Evolutionary conservation across 1,140 invertebrate genomes (phyloP), one percentile per base, ranked within the genome.

Genomic region (Portunus trituberculatus): DNA sequence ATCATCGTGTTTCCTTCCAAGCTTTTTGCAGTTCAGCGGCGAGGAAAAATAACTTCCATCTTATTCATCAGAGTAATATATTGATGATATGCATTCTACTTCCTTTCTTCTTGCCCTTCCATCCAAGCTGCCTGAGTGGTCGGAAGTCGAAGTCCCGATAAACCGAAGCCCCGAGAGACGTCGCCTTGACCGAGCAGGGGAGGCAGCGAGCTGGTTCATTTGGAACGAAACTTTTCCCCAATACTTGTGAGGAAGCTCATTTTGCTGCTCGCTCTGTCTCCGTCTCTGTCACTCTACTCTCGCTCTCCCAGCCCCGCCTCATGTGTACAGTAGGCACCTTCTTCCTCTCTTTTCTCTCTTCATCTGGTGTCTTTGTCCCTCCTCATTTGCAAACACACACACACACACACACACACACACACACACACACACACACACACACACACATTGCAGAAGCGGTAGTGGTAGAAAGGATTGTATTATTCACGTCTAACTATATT

Each of bases 211-310:
- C 25, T n/a, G 67, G 67, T 76, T 76, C 67, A 76, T 76, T 76
- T 76, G 67, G 67, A 25, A 25, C 67, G 20, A 76, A 76, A 76
- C 67, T 76, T 76, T 76, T 76, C 67, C 16, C 67, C 67, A 25
- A 76, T 76, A 76, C 67, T 76, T 76, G 67, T 2, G 67, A 76
- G 67, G 67, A 76, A n/a, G 67, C 67, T 76, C 67, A 76, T 76
- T 76, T 76, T 76, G 67, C 25, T 76, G 20, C 67, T 76, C 67
- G 67, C 67, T 76, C 67, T 76, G 67, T 76, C 67, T 76, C 67
- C 25, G 67, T 76, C 67, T 76, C 67, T 76, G 67, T 76, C 67
- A 76, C n/a, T 76, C 16, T 20, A n/a, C 10, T n/a, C 12, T 76
- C 67, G 25, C 67, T n/a, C 52, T 39, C 39, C 39, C 39, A 39